Evolutionary conservation across 2,113 vertebrate species (phyloP).

Genomic region (Onychostruthus taczanowskii): DNA sequence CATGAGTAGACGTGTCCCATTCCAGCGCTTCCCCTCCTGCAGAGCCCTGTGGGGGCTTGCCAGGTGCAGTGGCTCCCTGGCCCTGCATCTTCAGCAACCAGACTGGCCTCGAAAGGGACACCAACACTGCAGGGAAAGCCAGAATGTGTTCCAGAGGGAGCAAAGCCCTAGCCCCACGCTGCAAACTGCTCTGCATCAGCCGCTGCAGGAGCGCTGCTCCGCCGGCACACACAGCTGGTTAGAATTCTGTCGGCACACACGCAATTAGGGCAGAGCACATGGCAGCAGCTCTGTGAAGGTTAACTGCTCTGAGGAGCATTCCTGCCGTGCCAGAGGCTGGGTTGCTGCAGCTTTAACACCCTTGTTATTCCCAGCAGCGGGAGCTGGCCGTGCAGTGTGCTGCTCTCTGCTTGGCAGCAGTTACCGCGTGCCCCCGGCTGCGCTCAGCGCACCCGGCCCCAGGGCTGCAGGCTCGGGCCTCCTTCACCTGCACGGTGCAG

Average conservation of each 20-base stretch:
- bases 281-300: not conserved
- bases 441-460: not conserved
- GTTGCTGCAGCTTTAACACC: not conserved
- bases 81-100: accelerated
- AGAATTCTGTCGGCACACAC: accelerated
- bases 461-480: not conserved
- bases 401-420: not conserved
- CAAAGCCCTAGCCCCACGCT: not conserved
- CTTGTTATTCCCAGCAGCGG: not conserved
- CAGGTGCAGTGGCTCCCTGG: not conserved
- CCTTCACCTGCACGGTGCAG: not conserved
- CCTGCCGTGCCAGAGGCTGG: not conserved
- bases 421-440: accelerated
- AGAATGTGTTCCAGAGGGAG: not conserved
- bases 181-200: not conserved
- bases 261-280: not conserved
- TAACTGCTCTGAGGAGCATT: not conserved
- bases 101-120: not conserved
- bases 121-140: not conserved
- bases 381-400: accelerated
- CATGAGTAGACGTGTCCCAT: accelerated
- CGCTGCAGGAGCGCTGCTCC: accelerated
- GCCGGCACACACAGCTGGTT: not conserved
- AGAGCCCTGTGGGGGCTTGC: not conserved
- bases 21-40: accelerated